A percentile compares a stretch with the other conserved stretches of the same genome.
These are phyloP conservation scores for Apamea monoglypha DNA, from an alignment of 2,888 invertebrate species.

Conservation along the genomic window DNA sequence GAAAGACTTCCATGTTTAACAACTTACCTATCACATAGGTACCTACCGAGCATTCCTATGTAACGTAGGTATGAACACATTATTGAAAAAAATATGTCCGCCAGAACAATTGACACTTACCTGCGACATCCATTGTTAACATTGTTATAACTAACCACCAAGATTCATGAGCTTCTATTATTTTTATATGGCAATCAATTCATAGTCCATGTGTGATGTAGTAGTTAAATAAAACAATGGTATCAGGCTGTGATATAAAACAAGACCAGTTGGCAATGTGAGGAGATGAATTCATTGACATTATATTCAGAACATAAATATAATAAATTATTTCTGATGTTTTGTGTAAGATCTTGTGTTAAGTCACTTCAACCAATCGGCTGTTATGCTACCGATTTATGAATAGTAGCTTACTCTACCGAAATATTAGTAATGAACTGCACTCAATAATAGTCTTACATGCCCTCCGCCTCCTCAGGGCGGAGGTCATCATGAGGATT, in stretches of 20 bases:
- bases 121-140: conserved; percentile 45
- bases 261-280: background rate
- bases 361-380: too few species aligned
- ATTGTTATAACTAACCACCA: conserved; percentile 7
- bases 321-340: too few species aligned
- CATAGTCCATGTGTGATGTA: conserved; percentile 1
- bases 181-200: conserved; percentile 30
- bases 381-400: too few species aligned
- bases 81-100: conserved; percentile 39
- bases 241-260: background rate
- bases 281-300: background rate
- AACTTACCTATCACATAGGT: background rate
- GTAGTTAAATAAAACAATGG: conserved; percentile 27
- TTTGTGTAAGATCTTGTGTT: too few species aligned
- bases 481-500: too few species aligned
- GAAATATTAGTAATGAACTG: too few species aligned
- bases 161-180: conserved; percentile 15
- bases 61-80: background rate
- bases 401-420: too few species aligned
- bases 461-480: too few species aligned
- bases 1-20: background rate
- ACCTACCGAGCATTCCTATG: background rate
- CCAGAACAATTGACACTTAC: conserved; percentile 49
- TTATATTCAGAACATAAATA: too few species aligned
- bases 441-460: too few species aligned